phyloP scores from a whole-genome alignment of 2,113 vertebrate species.

The Lophius piscatorius region DNA sequence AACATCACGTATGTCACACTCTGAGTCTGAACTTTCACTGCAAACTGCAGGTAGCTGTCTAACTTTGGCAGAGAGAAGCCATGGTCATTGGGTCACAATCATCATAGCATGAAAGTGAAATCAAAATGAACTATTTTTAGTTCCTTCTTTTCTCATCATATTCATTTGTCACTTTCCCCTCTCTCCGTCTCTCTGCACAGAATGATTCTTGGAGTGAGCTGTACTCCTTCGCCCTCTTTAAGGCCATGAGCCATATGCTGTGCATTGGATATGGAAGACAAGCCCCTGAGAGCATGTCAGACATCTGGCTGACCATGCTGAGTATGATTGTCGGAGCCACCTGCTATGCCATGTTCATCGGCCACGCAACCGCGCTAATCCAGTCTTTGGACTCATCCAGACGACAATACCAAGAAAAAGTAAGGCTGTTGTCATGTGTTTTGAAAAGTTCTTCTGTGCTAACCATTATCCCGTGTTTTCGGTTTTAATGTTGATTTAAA shows the following conservation, averaged over 20 bases:
- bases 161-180: not conserved
- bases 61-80: conserved; percentile 14
- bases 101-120: not conserved
- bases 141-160: not conserved
- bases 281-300: conserved; percentile 95
- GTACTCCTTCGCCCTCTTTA: conserved; percentile 97
- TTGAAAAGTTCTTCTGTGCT: too few species aligned
- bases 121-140: not conserved
- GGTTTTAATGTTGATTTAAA: not conserved
- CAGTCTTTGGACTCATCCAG: conserved; percentile 92
- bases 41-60: not conserved
- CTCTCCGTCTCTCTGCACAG: conserved; percentile 70
- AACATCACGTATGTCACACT: conserved; percentile 1
- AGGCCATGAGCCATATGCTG: conserved; percentile 99
- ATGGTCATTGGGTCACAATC: conserved; percentile 19
- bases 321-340: conserved; percentile 99
- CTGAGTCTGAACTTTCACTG: conserved; percentile 1
- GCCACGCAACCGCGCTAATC: conserved; percentile 91
- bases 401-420: conserved; percentile 95
- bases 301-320: conserved; percentile 98
- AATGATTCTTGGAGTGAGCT: conserved; percentile 96
- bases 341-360: conserved; percentile 96
- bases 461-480: too few species aligned
- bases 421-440: conserved; percentile 45
- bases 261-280: conserved; percentile 97